phyloP scores from a whole-genome alignment of 2,888 invertebrate species.

The Catocala nupta region DNA sequence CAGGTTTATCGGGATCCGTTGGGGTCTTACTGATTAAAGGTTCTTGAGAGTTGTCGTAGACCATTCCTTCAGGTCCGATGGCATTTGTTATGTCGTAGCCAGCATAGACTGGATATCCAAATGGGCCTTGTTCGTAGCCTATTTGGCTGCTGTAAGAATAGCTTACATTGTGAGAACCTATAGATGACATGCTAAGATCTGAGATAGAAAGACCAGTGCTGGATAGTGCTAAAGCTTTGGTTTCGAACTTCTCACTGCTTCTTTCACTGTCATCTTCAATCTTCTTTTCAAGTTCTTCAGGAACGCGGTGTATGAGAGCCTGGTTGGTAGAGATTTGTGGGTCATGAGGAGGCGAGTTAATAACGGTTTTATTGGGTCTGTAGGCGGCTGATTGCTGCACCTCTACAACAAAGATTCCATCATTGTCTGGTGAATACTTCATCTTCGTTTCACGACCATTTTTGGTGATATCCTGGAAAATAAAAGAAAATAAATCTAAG shows the following conservation, averaged over 20 bases:
- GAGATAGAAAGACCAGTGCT: constrained; percentile 94
- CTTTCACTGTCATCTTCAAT: constrained; percentile 73
- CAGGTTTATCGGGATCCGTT: constrained; percentile 88
- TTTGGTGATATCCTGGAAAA: constrained; percentile 89
- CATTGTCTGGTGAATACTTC: constrained; percentile 91
- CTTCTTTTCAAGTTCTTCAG: constrained; percentile 75
- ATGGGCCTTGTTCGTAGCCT: constrained; percentile 91
- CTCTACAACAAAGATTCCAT: constrained; percentile 92
- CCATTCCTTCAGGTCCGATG: constrained; percentile 69
- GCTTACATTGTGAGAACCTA: constrained; percentile 90
- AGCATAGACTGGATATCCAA: constrained; percentile 89
- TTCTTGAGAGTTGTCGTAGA: constrained; percentile 81
- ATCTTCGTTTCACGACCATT: constrained; percentile 92
- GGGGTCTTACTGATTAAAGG: constrained; percentile 82
- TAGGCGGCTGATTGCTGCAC: constrained; percentile 84
- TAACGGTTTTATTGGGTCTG: constrained; percentile 69
- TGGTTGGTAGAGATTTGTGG: constrained; percentile 83
- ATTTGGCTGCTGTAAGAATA: constrained; percentile 94
- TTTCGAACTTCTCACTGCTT: constrained; percentile 68
- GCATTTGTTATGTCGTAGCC: constrained; percentile 85
- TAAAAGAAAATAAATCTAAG: background rate
- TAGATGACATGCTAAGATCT: constrained; percentile 91
- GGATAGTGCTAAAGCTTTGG: constrained; percentile 85
- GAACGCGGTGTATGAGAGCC: constrained; percentile 79
- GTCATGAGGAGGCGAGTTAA: constrained; percentile 72